These are phyloP conservation scores for Sebastolobus altivelis DNA, from an alignment of 2,797 vertebrate species.

Conservation along the genomic window DNA sequence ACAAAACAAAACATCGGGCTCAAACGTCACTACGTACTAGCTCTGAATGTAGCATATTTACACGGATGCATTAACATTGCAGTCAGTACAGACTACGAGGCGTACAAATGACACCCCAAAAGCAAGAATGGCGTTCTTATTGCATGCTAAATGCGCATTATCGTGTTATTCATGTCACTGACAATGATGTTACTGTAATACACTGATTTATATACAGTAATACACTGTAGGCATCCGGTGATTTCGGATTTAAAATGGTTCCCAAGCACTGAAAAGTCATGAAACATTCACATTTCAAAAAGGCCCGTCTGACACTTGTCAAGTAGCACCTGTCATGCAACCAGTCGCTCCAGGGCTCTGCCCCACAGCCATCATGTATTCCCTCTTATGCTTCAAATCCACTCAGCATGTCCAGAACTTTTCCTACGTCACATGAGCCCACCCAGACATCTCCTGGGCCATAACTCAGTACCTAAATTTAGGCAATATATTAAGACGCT, in stretches of 20 bases:
- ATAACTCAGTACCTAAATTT: constrained; percentile 89
- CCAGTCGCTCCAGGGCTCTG: constrained; percentile 90
- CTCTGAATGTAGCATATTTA: no score
- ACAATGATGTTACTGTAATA: neutral
- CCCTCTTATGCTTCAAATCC: constrained; percentile 85
- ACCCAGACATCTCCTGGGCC: constrained; percentile 81
- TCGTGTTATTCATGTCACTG: neutral
- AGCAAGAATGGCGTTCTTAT: neutral
- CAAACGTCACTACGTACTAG: no score
- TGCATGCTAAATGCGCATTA: no score
- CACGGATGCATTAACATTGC: no score
- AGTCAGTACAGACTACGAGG: no score
- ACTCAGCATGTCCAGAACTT: constrained; percentile 85
- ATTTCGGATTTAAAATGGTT: constrained; percentile 44
- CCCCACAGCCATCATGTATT: constrained; percentile 82
- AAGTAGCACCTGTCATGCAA: constrained; percentile 91
- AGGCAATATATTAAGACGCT: constrained; percentile 86
- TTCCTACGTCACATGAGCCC: constrained; percentile 86
- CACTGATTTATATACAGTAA: neutral
- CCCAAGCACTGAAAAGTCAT: constrained; percentile 69
- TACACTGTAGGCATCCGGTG: neutral
- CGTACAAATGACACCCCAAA: neutral
- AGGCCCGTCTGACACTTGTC: constrained; percentile 86
- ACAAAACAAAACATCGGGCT: no score
- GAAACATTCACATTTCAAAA: constrained; percentile 88